phyloP scores from a whole-genome alignment of 2,888 invertebrate species.

The Hirtodrosophila duncani region DNA sequence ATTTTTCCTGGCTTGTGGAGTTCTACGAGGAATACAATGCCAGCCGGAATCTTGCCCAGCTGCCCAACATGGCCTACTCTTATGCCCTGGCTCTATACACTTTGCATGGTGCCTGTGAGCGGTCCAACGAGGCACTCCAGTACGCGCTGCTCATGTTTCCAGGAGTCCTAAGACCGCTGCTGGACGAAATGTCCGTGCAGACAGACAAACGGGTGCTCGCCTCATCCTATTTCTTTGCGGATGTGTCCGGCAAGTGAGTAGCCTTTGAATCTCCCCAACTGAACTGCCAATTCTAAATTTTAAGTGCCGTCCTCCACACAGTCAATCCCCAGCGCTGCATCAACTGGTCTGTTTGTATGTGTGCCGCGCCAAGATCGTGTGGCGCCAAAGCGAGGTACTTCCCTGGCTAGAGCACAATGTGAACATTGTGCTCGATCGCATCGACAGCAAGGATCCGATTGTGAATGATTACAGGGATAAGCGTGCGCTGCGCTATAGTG shows the following conservation, averaged over 20 bases:
- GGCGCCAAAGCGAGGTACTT: conserved; percentile 87
- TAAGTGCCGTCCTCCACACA: too few relatives aligned
- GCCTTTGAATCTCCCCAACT: too few relatives aligned
- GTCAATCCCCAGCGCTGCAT: conserved; percentile 83
- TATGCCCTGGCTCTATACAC: conserved; percentile 86
- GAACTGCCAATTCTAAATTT: too few relatives aligned
- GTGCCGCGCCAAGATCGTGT: conserved; percentile 85
- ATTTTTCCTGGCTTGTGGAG: conserved; percentile 85
- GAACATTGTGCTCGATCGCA: conserved; percentile 81
- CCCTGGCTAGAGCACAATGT: conserved; percentile 88
- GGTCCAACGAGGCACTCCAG: conserved; percentile 84
- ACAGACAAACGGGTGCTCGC: conserved; percentile 82
- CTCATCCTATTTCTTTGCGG: conserved; percentile 78
- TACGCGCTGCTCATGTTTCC: conserved; percentile 91
- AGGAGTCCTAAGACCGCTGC: conserved; percentile 83
- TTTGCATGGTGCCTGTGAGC: conserved; percentile 78
- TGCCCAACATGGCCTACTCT: conserved; percentile 93
- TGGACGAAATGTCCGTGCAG: conserved; percentile 87
- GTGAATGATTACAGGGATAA: conserved; percentile 82
- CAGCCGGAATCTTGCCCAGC: conserved; percentile 84
- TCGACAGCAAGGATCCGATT: conserved; percentile 82
- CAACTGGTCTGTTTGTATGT: conserved; percentile 87
- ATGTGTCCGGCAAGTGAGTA: conserved; percentile 72
- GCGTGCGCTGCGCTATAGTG: conserved; percentile 66
- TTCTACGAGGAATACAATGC: conserved; percentile 81